Conservation (phyloP, 1,140 invertebrate species). For the Pemphigus obesinymphae region DNA sequence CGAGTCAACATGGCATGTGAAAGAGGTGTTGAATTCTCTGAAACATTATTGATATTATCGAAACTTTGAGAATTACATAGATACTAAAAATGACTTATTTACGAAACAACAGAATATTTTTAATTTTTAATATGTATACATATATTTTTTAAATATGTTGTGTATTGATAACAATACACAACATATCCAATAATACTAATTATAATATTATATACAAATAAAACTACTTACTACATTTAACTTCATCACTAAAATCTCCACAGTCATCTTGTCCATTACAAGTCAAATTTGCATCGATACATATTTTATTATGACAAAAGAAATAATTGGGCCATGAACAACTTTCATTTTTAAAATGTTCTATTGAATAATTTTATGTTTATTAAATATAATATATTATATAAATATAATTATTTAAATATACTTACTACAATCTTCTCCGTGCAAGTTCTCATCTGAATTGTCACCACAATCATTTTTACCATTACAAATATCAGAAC, state of each 20-base stretch:
- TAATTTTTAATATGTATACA: too few species aligned
- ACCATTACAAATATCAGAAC: constrained; percentile 62
- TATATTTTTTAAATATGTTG: too few species aligned
- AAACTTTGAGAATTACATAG: too few species aligned
- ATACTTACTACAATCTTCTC: constrained; percentile 42
- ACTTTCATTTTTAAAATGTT: constrained; percentile 17
- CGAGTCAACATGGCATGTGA: too few species aligned
- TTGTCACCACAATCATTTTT: constrained; percentile 65
- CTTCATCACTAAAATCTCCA: constrained; percentile 66
- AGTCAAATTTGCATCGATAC: constrained; percentile 60
- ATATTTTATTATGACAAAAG: constrained; percentile 61
- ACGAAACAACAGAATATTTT: too few species aligned
- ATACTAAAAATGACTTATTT: too few species aligned
- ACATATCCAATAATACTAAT: too few species aligned
- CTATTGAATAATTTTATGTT: not conserved
- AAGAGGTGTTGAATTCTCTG: too few species aligned
- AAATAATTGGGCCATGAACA: constrained; percentile 51
- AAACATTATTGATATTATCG: too few species aligned
- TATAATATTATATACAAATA: not conserved
- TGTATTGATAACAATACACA: too few species aligned
- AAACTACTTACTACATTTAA: constrained; percentile 55
- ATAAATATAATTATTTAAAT: not conserved
- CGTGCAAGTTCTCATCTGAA: constrained; percentile 57
- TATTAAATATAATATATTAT: not conserved
- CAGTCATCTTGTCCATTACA: constrained; percentile 76